Percentiles rank a stretch among this genome's conserved stretches.
phyloP scores from a whole-genome alignment of 2,888 invertebrate genomes.

The Coleophora flavipennella region DNA sequence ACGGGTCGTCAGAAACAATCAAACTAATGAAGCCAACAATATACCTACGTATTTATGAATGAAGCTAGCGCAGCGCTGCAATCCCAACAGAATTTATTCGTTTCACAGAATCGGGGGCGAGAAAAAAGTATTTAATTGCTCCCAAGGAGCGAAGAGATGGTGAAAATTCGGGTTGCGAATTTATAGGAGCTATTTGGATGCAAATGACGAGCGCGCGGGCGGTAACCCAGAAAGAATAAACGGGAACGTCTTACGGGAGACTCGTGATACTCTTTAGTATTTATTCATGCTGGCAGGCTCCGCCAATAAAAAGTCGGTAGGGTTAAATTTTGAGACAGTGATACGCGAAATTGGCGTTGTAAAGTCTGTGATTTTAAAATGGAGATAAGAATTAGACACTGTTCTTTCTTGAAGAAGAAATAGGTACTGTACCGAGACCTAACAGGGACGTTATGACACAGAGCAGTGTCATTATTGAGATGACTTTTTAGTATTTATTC shows the following conservation, averaged over 20 bases:
- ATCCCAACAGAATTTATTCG: constrained; percentile 60
- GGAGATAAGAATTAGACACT: too few relatives aligned
- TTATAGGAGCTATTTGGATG: constrained; percentile 71
- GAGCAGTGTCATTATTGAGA: too few relatives aligned
- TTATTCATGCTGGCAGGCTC: constrained; percentile 42
- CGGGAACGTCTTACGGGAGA: constrained; percentile 60
- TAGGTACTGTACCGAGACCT: too few relatives aligned
- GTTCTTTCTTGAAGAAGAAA: too few relatives aligned
- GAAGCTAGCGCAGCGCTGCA: constrained; percentile 27
- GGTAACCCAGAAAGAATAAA: constrained; percentile 66
- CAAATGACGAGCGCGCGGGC: constrained; percentile 66
- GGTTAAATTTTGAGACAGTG: constrained; percentile 22
- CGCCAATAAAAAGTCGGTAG: constrained; percentile 25
- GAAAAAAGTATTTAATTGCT: constrained; percentile 70
- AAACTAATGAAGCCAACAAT: constrained; percentile 41
- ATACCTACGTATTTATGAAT: constrained; percentile 16
- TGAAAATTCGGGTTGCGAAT: constrained; percentile 69
- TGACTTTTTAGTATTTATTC: constrained; percentile 58
- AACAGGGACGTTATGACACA: too few relatives aligned
- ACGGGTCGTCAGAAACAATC: too few relatives aligned
- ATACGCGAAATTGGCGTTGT: too few relatives aligned
- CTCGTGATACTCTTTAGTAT: constrained; percentile 52
- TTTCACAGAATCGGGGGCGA: constrained; percentile 48
- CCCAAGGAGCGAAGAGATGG: constrained; percentile 62
- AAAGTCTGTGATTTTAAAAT: too few relatives aligned